These are phyloP conservation scores for Drosophila parvula DNA, from an alignment of 1,140 invertebrate genomes.

Conservation along the genomic window DNA sequence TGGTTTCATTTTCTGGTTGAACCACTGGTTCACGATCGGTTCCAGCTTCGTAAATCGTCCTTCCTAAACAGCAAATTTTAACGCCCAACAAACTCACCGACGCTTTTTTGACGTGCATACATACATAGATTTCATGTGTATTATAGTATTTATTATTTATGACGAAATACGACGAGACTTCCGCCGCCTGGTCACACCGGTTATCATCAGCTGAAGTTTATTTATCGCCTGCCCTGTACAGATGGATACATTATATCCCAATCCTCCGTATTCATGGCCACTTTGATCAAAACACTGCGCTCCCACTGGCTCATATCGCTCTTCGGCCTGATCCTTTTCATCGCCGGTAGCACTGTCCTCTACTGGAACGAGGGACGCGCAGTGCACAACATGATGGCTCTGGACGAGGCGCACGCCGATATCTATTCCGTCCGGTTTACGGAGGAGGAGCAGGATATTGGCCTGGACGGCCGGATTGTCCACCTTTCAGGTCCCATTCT, in stretches of 20 bases:
- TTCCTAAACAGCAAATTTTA: not conserved
- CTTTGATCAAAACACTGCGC: slow-evolving; percentile 86
- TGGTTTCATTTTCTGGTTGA: too few species aligned
- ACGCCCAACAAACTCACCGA: not conserved
- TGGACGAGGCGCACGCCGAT: slow-evolving; percentile 89
- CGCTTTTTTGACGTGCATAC: too few species aligned
- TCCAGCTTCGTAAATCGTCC: too few species aligned
- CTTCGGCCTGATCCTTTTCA: slow-evolving; percentile 86
- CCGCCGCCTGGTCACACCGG: not conserved
- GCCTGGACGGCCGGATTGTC: slow-evolving; percentile 90
- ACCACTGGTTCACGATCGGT: too few species aligned
- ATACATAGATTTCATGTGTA: too few species aligned
- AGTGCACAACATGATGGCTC: slow-evolving; percentile 88
- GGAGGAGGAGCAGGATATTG: slow-evolving; percentile 85
- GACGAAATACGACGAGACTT: too few species aligned
- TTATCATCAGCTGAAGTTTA: slow-evolving; percentile 12
- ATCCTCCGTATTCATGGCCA: slow-evolving; percentile 59
- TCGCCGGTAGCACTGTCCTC: slow-evolving; percentile 86
- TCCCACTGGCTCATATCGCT: slow-evolving; percentile 87
- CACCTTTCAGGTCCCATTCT: slow-evolving; percentile 90
- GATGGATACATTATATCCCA: slow-evolving; percentile 2
- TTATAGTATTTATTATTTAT: too few species aligned
- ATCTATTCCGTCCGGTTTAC: slow-evolving; percentile 86
- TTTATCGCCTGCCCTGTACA: not conserved
- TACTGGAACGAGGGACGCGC: slow-evolving; percentile 92